phyloP scores from a whole-genome alignment of 2,797 vertebrate genomes.

The Psittacula echo region DNA sequence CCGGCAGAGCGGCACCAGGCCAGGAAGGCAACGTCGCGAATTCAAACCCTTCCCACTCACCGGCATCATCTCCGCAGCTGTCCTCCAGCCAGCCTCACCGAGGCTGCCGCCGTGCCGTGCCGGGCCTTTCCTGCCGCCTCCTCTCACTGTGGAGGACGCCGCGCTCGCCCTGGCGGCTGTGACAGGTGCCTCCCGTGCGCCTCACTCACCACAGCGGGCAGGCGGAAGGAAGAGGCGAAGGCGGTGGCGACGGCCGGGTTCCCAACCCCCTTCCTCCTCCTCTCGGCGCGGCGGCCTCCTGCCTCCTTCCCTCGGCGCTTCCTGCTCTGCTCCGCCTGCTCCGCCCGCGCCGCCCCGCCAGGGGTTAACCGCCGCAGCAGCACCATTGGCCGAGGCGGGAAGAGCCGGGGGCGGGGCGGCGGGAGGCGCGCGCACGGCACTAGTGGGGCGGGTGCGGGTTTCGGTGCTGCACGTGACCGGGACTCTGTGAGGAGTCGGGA shows the following conservation, averaged over 20 bases:
- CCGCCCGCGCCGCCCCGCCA: conserved; percentile 45
- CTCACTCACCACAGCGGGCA: conserved; percentile 45
- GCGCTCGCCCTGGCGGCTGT: conserved; percentile 39
- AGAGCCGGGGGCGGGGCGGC: background rate
- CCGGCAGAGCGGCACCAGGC: conserved; percentile 23
- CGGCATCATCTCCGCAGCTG: conserved; percentile 51
- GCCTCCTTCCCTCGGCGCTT: conserved; percentile 29
- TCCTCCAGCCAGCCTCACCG: background rate
- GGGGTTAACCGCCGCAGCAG: conserved; percentile 17
- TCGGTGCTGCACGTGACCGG: background rate
- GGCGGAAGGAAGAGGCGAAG: conserved; percentile 19
- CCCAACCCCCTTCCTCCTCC: conserved; percentile 6
- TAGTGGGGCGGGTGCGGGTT: background rate
- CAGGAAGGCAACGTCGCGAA: background rate
- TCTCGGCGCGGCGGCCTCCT: conserved; percentile 4
- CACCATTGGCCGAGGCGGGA: conserved; percentile 45
- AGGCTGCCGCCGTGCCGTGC: background rate
- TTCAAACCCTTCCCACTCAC: background rate
- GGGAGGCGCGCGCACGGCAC: background rate
- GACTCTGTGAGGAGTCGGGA: background rate
- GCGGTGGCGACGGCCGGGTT: background rate
- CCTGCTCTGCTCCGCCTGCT: conserved; percentile 1
- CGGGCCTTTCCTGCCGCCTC: conserved; percentile 18
- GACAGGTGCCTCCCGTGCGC: conserved; percentile 33
- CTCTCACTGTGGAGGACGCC: conserved; percentile 12